A percentile compares a stretch with the other conserved stretches of the same genome.
Conservation (phyloP, 1,140 invertebrate species). For the Camponotus vicinus region DNA sequence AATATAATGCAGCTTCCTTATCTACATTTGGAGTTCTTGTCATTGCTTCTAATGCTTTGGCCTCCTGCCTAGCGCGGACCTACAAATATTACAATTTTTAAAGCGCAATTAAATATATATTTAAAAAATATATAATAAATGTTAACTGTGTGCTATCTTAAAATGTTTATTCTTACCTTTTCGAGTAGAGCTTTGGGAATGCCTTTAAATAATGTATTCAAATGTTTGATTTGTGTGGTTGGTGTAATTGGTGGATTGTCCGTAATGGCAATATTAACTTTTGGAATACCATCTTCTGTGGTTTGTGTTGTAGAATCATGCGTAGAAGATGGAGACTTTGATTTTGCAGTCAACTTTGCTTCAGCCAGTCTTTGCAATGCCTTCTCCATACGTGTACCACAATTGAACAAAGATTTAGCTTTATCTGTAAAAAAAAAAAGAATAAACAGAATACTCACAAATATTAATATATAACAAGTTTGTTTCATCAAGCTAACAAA, state of each 20-base stretch:
- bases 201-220: slow-evolving; percentile 90
- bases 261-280: slow-evolving; percentile 76
- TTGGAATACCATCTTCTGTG: slow-evolving; percentile 27
- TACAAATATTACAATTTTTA: slow-evolving; percentile 70
- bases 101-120: slow-evolving; percentile 30
- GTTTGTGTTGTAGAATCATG: slow-evolving; percentile 45
- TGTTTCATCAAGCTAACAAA: not conserved
- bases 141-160: not conserved
- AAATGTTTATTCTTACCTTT: slow-evolving; percentile 87
- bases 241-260: slow-evolving; percentile 81
- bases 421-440: slow-evolving; percentile 85
- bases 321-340: slow-evolving; percentile 32
- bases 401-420: slow-evolving; percentile 90
- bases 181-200: slow-evolving; percentile 94
- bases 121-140: not conserved
- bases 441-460: slow-evolving; percentile 6
- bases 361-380: slow-evolving; percentile 90
- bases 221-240: slow-evolving; percentile 72
- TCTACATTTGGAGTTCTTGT: slow-evolving; percentile 92
- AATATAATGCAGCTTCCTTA: slow-evolving; percentile 91
- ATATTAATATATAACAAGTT: slow-evolving; percentile 27
- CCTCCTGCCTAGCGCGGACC: slow-evolving; percentile 96
- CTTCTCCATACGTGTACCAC: slow-evolving; percentile 92
- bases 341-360: slow-evolving; percentile 83
- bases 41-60: slow-evolving; percentile 93